Conservation (phyloP, 2,113 vertebrate genomes). For the Nycticryphes semicollaris region DNA sequence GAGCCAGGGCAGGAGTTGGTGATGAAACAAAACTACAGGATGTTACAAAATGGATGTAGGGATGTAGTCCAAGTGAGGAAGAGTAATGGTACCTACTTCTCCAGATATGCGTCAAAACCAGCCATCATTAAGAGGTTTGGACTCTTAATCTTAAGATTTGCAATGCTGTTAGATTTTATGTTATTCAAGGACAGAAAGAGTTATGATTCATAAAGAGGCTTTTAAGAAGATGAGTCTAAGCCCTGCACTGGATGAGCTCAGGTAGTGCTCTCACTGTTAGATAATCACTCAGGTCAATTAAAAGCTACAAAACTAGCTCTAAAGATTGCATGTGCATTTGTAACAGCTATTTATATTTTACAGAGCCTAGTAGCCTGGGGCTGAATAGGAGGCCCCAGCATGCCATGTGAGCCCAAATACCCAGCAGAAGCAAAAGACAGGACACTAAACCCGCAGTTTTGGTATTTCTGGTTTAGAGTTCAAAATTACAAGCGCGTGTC, state of each 20-base stretch:
- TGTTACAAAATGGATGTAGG: not conserved
- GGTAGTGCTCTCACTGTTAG: not conserved
- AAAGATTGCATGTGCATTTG: not conserved
- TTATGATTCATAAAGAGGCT: constrained; percentile 54
- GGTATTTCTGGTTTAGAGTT: not conserved
- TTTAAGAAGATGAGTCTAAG: constrained; percentile 49
- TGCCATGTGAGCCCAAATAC: not conserved
- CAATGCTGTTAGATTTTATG: not conserved
- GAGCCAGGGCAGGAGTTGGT: not conserved
- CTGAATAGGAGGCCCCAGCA: not conserved
- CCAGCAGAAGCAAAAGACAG: not conserved
- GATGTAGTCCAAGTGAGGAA: not conserved
- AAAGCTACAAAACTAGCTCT: not conserved
- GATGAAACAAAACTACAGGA: not conserved
- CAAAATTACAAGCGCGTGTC: not conserved
- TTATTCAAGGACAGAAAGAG: constrained; percentile 25
- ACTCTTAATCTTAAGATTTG: constrained; percentile 12
- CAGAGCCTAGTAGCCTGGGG: not conserved
- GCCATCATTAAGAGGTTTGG: not conserved
- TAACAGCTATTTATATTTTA: not conserved
- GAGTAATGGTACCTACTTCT: constrained; percentile 11
- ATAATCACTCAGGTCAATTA: not conserved
- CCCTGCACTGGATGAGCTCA: not conserved
- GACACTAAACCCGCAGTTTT: not conserved
- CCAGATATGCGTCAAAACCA: not conserved